Base-by-base conservation (phyloP, 2,888 invertebrate species). In the Onchidella celtica region DNA sequence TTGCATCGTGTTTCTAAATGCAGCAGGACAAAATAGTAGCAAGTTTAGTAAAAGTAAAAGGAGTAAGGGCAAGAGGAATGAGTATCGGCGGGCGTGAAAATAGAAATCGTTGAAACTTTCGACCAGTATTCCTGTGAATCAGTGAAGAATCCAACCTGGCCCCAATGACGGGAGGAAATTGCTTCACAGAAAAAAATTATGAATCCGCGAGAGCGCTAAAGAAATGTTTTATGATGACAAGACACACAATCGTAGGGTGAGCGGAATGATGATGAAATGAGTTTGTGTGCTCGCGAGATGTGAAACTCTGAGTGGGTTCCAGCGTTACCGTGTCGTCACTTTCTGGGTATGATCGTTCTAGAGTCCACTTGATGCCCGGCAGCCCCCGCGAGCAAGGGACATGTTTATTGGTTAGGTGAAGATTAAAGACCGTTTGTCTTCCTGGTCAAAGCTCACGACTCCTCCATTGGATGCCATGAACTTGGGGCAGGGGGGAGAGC, bases 191-290 rank as follows among this genome's bases (percentile, higher is more conserved):
- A 77, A 77, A 57, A 57, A 66, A 77, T 34, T 32, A 63, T 72
- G 72, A 79, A 79, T 74, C 38, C 34, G 66, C 38, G 68, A 74
- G 66, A 34, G 63, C 79, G 29, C 63, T 21, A 17, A n/a, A 47
- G 47, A 34, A 74, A 80, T 80, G 66, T 55, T 80, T 80, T 80
- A 80, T 38, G 74, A 57, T 17, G 79, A 80, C 79, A 80, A 57
- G 66, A 47, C 57, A 66, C 73, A 80, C 79, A 80, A 72, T 72
- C 29, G 61, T 17, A 73, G 66, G 63, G n/a, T 55, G 79, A 21
- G 36, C 61, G 3, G 66, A 79, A 73, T 73, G 72, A 24, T 66
- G 72, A 73, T 73, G 79, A 57, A 63, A 70, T 79, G 79, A 40
- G 47, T 63, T 40, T 72, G 70, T 66, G 78, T 57, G 59, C 61